phyloP scores from a whole-genome alignment of 2,113 vertebrate species.

The Dipodomys stephensi region DNA sequence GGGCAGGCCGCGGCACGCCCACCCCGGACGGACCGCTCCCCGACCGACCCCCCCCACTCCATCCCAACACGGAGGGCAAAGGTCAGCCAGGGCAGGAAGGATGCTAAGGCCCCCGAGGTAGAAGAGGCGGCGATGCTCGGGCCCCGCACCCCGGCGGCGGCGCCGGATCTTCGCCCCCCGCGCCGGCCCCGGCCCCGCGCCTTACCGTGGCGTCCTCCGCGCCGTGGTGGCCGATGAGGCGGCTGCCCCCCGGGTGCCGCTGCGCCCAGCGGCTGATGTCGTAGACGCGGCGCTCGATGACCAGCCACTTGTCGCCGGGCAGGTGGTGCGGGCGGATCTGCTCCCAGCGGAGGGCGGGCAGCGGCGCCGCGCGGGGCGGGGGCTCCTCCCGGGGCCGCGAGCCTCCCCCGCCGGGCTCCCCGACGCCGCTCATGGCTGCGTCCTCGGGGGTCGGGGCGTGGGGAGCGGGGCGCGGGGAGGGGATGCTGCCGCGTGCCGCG shows the following conservation, averaged over 20 bases:
- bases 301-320: slow-evolving; percentile 94
- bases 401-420: slow-evolving; percentile 81
- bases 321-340: slow-evolving; percentile 94
- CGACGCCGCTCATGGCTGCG: slow-evolving; percentile 66
- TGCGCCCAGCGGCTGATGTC: slow-evolving; percentile 93
- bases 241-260: slow-evolving; percentile 93
- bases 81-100: background rate
- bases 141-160: no score
- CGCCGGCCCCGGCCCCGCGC: no score
- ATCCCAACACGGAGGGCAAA: slow-evolving; percentile 2
- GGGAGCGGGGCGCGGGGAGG: background rate
- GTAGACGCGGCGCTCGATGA: slow-evolving; percentile 96
- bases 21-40: background rate
- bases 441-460: background rate
- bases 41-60: background rate
- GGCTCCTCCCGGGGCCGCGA: slow-evolving; percentile 81
- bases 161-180: no score
- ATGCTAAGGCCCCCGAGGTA: background rate
- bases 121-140: no score
- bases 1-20: slow-evolving; percentile 12
- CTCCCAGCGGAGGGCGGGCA: slow-evolving; percentile 91
- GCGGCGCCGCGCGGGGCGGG: slow-evolving; percentile 78
- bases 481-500: background rate
- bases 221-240: slow-evolving; percentile 93
- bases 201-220: slow-evolving; percentile 97